Evolutionary conservation across 1,140 invertebrate genomes (phyloP), one percentile per base, ranked within the genome.

Genomic region (silkworm (Bombyx mori)): DNA sequence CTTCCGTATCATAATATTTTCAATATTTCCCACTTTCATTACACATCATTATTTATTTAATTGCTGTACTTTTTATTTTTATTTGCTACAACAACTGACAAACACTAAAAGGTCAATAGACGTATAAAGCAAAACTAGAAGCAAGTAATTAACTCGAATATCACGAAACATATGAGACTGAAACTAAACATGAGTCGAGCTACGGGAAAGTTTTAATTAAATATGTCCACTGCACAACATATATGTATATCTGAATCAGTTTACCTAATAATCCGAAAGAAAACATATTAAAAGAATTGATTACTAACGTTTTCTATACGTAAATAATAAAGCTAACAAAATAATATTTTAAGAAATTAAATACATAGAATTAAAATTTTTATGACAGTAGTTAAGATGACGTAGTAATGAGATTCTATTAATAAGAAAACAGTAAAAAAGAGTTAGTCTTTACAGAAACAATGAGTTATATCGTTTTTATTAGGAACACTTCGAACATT

Each of bases 151-250:
- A 49, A 49, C 12, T 22, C 12, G n/a, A 49, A 12, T 12, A 49
- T 18, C 10, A 3, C 48, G 48, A 49, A 49, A 46, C 7, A 49
- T 10, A 49, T 18, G n/a, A 18, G 9, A 49, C 10, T 35, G 26
- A 5, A 35, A 4, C 7, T 49, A 49, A 7, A 49, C 45, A 12
- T 7, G 45, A 10, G n/a, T 18, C 9, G 7, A 22, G 6, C 18
- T 7, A 44, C 42, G 53, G 45, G 52, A 78, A 81, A 81, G 69
- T 81, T 81, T 78, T 81, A 79, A 81, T 81, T 78, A 81, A 78
- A 73, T 67, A 72, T 59, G 58, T 63, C 60, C 63, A 60, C 57
- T 57, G 44, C 50, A 35, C 50, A 35, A 35, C 18, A 35, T 8
- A 42, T 51, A 60, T 44, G 62, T 53, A 62, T 64, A 58, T 64